phyloP scores from a whole-genome alignment of 2,888 invertebrate species.

The Melitaea athalia region DNA sequence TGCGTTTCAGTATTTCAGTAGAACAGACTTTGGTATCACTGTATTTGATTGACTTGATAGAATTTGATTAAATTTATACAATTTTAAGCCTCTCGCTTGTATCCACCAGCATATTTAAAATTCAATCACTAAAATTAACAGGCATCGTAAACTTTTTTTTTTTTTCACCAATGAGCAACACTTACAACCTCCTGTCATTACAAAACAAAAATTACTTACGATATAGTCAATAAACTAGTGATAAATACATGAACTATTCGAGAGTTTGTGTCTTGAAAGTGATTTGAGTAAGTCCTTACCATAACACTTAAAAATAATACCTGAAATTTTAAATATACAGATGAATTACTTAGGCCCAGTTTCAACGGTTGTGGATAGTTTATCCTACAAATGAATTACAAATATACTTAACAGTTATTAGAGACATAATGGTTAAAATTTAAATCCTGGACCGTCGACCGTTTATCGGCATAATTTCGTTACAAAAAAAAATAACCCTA shows the following conservation, averaged over 20 bases:
- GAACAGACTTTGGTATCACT: no score
- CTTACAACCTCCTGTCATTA: conserved; percentile 52
- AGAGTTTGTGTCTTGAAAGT: conserved; percentile 61
- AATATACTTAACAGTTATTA: no score
- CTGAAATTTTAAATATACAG: not conserved
- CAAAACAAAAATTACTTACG: conserved; percentile 45
- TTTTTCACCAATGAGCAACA: conserved; percentile 49
- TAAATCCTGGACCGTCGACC: no score
- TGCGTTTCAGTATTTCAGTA: no score
- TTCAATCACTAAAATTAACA: not conserved
- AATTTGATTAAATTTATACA: no score
- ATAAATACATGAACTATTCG: conserved; percentile 66
- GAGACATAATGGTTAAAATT: no score
- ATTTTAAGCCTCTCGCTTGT: no score
- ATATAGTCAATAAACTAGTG: conserved; percentile 48
- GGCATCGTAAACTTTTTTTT: conserved; percentile 37
- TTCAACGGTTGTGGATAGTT: not conserved
- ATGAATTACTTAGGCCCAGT: not conserved
- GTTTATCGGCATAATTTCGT: no score
- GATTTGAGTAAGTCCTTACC: conserved; percentile 17
- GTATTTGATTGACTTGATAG: no score
- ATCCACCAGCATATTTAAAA: no score
- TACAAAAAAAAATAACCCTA: no score
- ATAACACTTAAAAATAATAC: conserved; percentile 7
- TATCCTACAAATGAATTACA: not conserved